These are phyloP conservation scores for Circaetus cinerascens DNA, from an alignment of 2,113 vertebrate species.

Conservation along the genomic window DNA sequence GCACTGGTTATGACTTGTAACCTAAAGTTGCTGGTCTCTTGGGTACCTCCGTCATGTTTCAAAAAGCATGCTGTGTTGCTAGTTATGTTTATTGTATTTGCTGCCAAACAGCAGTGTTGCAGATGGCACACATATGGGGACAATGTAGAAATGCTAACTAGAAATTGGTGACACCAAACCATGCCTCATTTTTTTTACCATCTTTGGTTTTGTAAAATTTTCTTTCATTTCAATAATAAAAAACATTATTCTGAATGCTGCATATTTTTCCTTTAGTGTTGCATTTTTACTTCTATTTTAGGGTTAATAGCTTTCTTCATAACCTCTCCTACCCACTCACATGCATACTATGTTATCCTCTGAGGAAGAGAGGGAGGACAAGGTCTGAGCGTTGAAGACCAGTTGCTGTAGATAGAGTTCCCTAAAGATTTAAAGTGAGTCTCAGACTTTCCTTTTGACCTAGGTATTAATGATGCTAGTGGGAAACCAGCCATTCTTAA, in stretches of 20 bases:
- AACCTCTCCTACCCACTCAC: background rate
- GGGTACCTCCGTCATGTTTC: background rate
- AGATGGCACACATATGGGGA: background rate
- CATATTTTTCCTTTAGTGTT: background rate
- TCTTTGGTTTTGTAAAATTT: background rate
- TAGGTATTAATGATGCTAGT: background rate
- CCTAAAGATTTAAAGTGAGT: background rate
- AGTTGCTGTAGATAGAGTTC: background rate
- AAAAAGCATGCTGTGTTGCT: background rate
- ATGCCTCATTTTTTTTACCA: background rate
- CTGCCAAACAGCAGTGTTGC: background rate
- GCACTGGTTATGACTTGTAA: background rate
- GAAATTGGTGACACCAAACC: background rate
- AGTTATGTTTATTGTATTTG: background rate
- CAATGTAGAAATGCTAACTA: background rate
- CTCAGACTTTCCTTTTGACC: background rate
- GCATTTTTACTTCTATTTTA: background rate
- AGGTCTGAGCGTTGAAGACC: background rate
- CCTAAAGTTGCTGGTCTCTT: background rate
- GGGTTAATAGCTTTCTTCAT: background rate
- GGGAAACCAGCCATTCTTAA: background rate
- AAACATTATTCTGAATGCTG: background rate
- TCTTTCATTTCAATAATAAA: background rate
- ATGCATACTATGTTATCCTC: background rate
- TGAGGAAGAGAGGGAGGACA: background rate